A percentile compares a stretch with the other conserved stretches of the same genome.
Conservation (phyloP, 35 echinoderm and acorn worm genomes). For the Eucidaris tribuloides region DNA sequence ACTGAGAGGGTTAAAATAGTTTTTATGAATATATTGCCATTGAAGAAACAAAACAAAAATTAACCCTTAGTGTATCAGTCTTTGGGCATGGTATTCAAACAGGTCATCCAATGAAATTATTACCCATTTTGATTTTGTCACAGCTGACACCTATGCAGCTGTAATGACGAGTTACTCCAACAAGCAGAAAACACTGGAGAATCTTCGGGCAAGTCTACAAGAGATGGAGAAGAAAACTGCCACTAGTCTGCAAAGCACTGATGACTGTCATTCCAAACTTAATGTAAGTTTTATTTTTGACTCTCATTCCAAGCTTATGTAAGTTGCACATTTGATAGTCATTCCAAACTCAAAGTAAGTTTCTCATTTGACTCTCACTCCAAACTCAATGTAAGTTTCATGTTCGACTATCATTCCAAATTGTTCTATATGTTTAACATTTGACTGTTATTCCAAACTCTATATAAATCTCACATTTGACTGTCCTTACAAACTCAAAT, state of each 20-base stretch:
- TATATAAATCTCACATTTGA: too few species aligned
- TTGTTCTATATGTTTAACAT: too few species aligned
- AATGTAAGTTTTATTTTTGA: conserved; percentile 53
- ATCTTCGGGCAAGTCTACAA: conserved; percentile 18
- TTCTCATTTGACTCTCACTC: conserved; percentile 47
- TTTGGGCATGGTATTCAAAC: too few species aligned
- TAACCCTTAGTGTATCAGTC: too few species aligned
- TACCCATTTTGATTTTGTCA: background rate
- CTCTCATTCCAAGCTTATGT: too few species aligned
- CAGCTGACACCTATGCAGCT: conserved; percentile 72
- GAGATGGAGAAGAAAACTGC: conserved; percentile 73
- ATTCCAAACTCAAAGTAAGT: too few species aligned
- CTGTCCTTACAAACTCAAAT: conserved; percentile 56
- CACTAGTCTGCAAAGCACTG: conserved; percentile 51
- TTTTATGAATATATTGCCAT: too few species aligned
- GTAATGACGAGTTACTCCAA: conserved; percentile 84
- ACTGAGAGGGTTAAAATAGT: too few species aligned
- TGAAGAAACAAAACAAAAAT: too few species aligned
- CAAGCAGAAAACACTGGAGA: conserved; percentile 77
- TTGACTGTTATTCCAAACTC: too few species aligned
- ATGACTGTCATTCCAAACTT: conserved; percentile 64
- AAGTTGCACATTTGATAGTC: too few species aligned
- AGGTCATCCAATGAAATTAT: background rate
- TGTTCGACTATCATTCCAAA: background rate
- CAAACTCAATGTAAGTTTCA: conserved; percentile 75